Evolutionary conservation across 2,888 invertebrate genomes (phyloP).

Genomic region (Cosmia trapezina): DNA sequence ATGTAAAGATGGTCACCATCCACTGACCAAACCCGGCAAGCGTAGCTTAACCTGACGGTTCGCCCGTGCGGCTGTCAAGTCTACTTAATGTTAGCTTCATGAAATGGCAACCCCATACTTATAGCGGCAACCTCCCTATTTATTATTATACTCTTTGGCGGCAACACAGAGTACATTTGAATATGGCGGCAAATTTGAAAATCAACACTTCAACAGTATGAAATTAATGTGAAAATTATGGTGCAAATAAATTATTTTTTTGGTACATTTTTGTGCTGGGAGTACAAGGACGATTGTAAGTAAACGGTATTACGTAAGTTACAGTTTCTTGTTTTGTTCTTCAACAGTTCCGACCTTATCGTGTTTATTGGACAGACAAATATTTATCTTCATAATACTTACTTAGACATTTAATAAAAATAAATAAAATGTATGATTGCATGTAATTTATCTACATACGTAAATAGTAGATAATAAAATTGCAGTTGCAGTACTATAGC

Average conservation of each 20-base stretch:
- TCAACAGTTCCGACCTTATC: not conserved
- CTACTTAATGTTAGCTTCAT: too few relatives aligned
- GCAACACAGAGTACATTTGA: too few relatives aligned
- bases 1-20: too few relatives aligned
- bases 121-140: too few relatives aligned
- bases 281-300: not conserved
- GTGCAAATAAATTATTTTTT: not conserved
- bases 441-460: not conserved
- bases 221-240: not conserved
- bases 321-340: not conserved
- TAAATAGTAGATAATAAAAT: not conserved
- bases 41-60: too few relatives aligned
- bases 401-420: too few relatives aligned
- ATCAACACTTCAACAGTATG: not conserved
- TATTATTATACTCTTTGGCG: not conserved
- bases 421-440: not conserved
- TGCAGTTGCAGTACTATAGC: not conserved
- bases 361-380: not conserved
- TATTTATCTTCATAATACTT: too few relatives aligned
- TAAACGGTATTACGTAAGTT: not conserved
- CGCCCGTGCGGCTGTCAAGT: too few relatives aligned
- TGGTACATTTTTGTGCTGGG: not conserved
- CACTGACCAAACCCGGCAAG: too few relatives aligned
- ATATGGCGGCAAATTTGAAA: constrained; percentile 10
- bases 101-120: too few relatives aligned